phyloP scores from a whole-genome alignment of 1,140 invertebrate species.

The Drosophila oshimai region DNA sequence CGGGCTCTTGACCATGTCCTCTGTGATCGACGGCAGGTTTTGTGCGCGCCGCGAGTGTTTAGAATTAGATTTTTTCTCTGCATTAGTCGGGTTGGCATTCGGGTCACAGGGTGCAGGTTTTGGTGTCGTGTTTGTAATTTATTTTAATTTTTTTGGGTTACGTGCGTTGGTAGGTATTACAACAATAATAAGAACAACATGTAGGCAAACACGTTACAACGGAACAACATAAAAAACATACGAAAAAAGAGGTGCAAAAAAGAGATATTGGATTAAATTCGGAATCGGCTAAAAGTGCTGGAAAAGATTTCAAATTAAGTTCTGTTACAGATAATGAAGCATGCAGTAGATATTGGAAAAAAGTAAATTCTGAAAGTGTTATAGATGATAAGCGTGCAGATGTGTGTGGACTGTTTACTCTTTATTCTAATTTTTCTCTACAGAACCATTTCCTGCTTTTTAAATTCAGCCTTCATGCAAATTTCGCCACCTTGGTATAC shows the following conservation, averaged over 20 bases:
- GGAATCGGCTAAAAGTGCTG: conserved; percentile 33
- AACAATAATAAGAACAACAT: conserved; percentile 55
- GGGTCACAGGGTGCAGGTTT: conserved; percentile 39
- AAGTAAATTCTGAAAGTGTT: neutral
- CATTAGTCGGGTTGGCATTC: conserved; percentile 50
- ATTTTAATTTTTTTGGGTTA: conserved; percentile 11
- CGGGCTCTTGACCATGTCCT: conserved; percentile 89
- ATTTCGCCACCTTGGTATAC: neutral
- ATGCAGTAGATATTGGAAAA: conserved; percentile 17
- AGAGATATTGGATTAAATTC: conserved; percentile 40
- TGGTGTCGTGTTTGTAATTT: conserved; percentile 23
- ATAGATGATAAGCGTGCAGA: conserved; percentile 43
- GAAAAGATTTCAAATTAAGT: conserved; percentile 39
- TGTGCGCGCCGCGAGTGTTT: conserved; percentile 68
- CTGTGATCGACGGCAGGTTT: conserved; percentile 71
- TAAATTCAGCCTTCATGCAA: conserved; percentile 32
- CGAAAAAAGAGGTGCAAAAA: conserved; percentile 55
- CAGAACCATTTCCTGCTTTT: conserved; percentile 23
- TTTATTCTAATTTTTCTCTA: neutral
- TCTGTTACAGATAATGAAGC: conserved; percentile 39
- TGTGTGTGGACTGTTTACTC: conserved; percentile 4
- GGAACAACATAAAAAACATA: conserved; percentile 40
- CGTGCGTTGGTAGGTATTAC: conserved; percentile 48
- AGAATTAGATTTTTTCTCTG: conserved; percentile 80
- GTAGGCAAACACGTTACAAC: conserved; percentile 44